These are phyloP conservation scores for Zophobas morio DNA, from an alignment of 1,140 invertebrate genomes.

Conservation along the genomic window DNA sequence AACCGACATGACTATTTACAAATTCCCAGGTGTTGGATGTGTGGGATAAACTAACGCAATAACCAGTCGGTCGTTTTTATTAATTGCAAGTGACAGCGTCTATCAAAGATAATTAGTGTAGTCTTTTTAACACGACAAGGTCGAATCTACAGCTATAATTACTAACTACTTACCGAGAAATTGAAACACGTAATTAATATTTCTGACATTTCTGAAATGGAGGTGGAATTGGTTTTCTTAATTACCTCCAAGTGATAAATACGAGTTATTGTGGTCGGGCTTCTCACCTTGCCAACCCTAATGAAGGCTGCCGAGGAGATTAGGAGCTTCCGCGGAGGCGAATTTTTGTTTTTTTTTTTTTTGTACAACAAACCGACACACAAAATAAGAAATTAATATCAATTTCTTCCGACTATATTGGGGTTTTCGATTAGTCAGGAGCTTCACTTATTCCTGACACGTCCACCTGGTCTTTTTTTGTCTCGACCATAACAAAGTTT, in stretches of 20 bases:
- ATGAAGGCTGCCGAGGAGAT: slow-evolving; percentile 9
- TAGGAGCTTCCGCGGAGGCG: slow-evolving; percentile 17
- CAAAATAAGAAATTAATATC: background rate
- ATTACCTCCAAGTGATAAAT: slow-evolving; percentile 16
- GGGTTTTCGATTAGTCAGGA: background rate
- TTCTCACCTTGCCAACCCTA: slow-evolving; percentile 5
- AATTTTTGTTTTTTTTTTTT: background rate
- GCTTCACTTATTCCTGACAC: background rate
- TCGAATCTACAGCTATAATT: slow-evolving; percentile 27
- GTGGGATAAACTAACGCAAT: slow-evolving; percentile 49
- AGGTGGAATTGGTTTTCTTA: slow-evolving; percentile 20
- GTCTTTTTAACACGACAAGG: slow-evolving; percentile 45
- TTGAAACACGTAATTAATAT: slow-evolving; percentile 28
- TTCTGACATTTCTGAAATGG: slow-evolving; percentile 19
- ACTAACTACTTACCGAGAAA: slow-evolving; percentile 39
- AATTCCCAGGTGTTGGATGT: slow-evolving; percentile 23
- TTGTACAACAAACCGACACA: background rate
- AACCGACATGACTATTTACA: slow-evolving; percentile 8
- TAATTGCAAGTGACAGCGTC: slow-evolving; percentile 51
- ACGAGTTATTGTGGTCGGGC: background rate
- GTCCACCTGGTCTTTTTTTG: background rate
- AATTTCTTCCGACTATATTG: background rate
- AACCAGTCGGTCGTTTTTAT: slow-evolving; percentile 46
- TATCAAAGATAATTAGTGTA: slow-evolving; percentile 51
- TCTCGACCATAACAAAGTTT: slow-evolving; percentile 7